These are phyloP conservation scores for Trichomycterus rosablanca DNA, from an alignment of 2,113 vertebrate species.

Conservation along the genomic window DNA sequence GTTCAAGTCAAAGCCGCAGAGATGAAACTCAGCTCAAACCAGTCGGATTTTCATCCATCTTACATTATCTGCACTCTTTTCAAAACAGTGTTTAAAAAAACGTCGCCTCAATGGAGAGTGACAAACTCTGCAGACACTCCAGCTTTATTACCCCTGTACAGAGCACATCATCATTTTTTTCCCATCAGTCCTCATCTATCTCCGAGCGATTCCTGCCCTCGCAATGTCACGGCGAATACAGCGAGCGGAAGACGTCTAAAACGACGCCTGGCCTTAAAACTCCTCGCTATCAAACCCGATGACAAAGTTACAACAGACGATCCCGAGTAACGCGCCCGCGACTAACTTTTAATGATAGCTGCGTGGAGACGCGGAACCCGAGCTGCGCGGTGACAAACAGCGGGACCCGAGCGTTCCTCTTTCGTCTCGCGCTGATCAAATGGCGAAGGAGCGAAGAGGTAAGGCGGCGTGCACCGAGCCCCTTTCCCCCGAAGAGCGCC, in stretches of 20 bases:
- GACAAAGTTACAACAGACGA: conserved; percentile 33
- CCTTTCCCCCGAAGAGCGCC: conserved; percentile 32
- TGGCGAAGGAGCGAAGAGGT: conserved; percentile 34
- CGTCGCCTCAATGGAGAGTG: conserved; percentile 8
- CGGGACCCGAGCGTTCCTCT: conserved; percentile 39
- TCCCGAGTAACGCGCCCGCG: conserved; percentile 27
- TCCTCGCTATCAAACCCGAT: conserved; percentile 31
- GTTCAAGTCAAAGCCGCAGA: no score
- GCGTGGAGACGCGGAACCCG: conserved; percentile 35
- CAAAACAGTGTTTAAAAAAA: not conserved
- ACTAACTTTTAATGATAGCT: conserved; percentile 51
- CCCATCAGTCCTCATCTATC: conserved; percentile 14
- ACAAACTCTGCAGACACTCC: conserved; percentile 22
- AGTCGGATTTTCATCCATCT: no score
- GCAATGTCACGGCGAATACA: conserved; percentile 34
- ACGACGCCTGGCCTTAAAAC: conserved; percentile 39
- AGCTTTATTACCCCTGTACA: conserved; percentile 11
- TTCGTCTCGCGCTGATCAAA: conserved; percentile 49
- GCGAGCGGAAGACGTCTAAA: no score
- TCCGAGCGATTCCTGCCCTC: conserved; percentile 26
- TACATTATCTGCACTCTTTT: no score
- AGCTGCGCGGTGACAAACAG: conserved; percentile 40
- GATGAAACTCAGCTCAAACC: no score
- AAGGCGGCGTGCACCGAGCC: conserved; percentile 25
- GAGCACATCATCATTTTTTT: no score